phyloP scores from a whole-genome alignment of 2,888 invertebrate species.

The Gonocerus acuteangulatus region DNA sequence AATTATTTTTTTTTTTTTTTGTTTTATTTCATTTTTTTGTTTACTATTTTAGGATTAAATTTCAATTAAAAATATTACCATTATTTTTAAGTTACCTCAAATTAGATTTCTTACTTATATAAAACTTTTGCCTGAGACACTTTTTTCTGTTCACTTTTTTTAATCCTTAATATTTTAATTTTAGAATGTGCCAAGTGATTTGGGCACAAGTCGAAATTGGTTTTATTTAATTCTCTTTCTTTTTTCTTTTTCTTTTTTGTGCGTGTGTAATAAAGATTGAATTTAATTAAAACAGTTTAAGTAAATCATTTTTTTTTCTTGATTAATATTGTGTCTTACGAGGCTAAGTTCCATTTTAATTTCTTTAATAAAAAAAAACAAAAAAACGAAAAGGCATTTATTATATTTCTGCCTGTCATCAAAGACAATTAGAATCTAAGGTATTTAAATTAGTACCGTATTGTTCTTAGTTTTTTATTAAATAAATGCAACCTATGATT shows the following conservation, averaged over 20 bases:
- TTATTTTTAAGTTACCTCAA: slow-evolving; percentile 18
- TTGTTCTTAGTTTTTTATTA: slow-evolving; percentile 15
- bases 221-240: slow-evolving; percentile 1
- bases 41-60: slow-evolving; percentile 6
- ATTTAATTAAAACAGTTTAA: too few species aligned
- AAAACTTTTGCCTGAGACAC: slow-evolving; percentile 15
- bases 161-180: slow-evolving; percentile 21
- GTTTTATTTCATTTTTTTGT: slow-evolving; percentile 4
- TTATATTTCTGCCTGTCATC: slow-evolving; percentile 22
- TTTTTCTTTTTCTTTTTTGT: too few species aligned
- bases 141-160: slow-evolving; percentile 28
- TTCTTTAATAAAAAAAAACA: slow-evolving; percentile 1
- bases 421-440: slow-evolving; percentile 23
- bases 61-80: background rate
- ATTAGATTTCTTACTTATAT: slow-evolving; percentile 11
- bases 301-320: too few species aligned
- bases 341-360: slow-evolving; percentile 22
- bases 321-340: slow-evolving; percentile 6
- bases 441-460: slow-evolving; percentile 8
- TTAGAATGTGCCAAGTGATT: slow-evolving; percentile 26
- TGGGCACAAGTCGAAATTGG: slow-evolving; percentile 14
- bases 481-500: slow-evolving; percentile 4
- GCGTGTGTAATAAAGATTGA: too few species aligned
- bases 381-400: slow-evolving; percentile 23
- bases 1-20: slow-evolving; percentile 13